Evolutionary conservation across 1,140 invertebrate genomes (phyloP).

Genomic region (Trichonephila inaurata): DNA sequence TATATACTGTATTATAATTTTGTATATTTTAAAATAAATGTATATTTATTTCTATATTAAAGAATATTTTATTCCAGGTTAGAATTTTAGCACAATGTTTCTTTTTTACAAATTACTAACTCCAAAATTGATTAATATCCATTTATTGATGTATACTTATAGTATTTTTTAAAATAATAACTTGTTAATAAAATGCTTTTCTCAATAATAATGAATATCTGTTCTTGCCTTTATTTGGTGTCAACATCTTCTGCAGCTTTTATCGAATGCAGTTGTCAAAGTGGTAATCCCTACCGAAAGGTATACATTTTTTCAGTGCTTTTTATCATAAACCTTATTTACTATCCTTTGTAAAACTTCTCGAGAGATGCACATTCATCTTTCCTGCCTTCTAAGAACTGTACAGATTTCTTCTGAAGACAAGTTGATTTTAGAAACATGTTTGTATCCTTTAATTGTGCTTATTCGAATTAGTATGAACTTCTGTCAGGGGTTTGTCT

Average conservation of each 20-base stretch:
- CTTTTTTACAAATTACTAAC: no score
- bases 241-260: slow-evolving; percentile 85
- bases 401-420: slow-evolving; percentile 1
- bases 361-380: neutral
- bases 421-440: neutral
- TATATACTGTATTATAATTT: no score
- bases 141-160: neutral
- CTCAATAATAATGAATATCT: slow-evolving; percentile 77
- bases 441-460: slow-evolving; percentile 15
- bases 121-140: neutral
- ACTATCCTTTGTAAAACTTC: slow-evolving; percentile 29
- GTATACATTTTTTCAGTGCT: slow-evolving; percentile 82
- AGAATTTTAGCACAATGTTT: no score
- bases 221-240: slow-evolving; percentile 78
- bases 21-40: no score
- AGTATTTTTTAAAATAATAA: slow-evolving; percentile 24
- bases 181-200: slow-evolving; percentile 31
- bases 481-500: no score
- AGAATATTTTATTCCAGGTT: no score
- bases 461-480: neutral
- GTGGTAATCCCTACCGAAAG: slow-evolving; percentile 98
- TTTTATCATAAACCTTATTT: slow-evolving; percentile 70
- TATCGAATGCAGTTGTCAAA: slow-evolving; percentile 95
- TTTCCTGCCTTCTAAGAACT: slow-evolving; percentile 5
- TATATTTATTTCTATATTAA: no score